Conservation (phyloP, 2,888 invertebrate genomes). For the Leptinotarsa peninsularis region DNA sequence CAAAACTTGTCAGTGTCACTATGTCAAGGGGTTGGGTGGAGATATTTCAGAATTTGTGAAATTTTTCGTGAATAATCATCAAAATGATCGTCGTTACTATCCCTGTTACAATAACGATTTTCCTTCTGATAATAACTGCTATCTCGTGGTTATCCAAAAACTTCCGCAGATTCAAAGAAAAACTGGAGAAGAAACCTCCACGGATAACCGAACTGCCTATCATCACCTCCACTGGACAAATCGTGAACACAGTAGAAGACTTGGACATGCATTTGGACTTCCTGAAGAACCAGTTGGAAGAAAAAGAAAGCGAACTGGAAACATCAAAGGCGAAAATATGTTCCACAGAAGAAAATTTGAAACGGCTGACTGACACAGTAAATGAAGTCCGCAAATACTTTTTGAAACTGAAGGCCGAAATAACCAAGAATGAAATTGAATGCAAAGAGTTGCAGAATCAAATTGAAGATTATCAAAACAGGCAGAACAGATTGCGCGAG, state of each 20-base stretch:
- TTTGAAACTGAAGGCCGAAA: slow-evolving; percentile 52
- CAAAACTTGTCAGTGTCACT: slow-evolving; percentile 30
- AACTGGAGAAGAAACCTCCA: slow-evolving; percentile 37
- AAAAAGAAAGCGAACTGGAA: slow-evolving; percentile 57
- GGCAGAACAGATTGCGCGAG: slow-evolving; percentile 53
- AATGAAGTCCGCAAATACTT: slow-evolving; percentile 58
- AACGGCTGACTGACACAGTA: slow-evolving; percentile 55
- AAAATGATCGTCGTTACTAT: slow-evolving; percentile 52
- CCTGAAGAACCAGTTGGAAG: slow-evolving; percentile 56
- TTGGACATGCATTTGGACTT: slow-evolving; percentile 58
- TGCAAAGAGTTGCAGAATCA: slow-evolving; percentile 55
- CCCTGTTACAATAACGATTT: slow-evolving; percentile 53
- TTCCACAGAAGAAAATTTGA: slow-evolving; percentile 55
- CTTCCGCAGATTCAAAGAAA: slow-evolving; percentile 47
- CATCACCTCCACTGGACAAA: slow-evolving; percentile 52
- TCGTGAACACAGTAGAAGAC: slow-evolving; percentile 59
- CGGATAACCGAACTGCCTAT: slow-evolving; percentile 54
- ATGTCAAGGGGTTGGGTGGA: slow-evolving; percentile 31
- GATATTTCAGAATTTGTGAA: slow-evolving; percentile 17
- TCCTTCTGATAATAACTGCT: slow-evolving; percentile 32
- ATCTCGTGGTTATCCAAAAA: not conserved
- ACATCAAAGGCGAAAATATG: slow-evolving; percentile 51
- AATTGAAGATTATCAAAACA: slow-evolving; percentile 57
- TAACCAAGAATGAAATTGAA: slow-evolving; percentile 57
- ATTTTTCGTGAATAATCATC: slow-evolving; percentile 22